Conservation (phyloP, 2,113 vertebrate genomes). For the Orthonyx spaldingii region DNA sequence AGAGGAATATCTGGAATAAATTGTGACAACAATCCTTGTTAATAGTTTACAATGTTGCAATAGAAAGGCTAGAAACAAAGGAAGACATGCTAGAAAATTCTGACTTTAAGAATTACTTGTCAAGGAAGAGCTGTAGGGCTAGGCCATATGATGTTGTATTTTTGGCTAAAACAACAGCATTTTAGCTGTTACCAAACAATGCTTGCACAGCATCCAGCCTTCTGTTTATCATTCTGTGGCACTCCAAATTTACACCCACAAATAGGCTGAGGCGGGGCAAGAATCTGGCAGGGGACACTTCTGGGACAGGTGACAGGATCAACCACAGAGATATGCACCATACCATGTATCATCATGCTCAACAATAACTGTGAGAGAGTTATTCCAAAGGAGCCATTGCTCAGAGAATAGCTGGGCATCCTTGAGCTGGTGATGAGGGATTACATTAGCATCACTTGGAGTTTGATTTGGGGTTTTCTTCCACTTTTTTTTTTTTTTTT, state of each 20-base stretch:
- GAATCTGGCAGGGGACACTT: background rate
- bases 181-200: background rate
- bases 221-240: background rate
- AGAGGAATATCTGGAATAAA: background rate
- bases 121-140: background rate
- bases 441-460: background rate
- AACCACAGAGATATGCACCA: background rate
- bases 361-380: background rate
- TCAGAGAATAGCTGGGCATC: background rate
- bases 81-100: background rate
- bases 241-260: fast-evolving
- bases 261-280: background rate
- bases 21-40: background rate
- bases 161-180: too few relatives aligned
- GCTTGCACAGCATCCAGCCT: background rate
- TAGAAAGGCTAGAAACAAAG: background rate
- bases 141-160: fast-evolving
- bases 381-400: background rate
- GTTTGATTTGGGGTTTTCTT: background rate
- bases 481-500: background rate
- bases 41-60: background rate
- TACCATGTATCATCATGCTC: fast-evolving
- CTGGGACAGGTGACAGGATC: background rate
- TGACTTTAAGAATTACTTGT: background rate
- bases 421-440: background rate